Conservation (phyloP, 2,113 vertebrate species). For the Melanerpes formicivorus region DNA sequence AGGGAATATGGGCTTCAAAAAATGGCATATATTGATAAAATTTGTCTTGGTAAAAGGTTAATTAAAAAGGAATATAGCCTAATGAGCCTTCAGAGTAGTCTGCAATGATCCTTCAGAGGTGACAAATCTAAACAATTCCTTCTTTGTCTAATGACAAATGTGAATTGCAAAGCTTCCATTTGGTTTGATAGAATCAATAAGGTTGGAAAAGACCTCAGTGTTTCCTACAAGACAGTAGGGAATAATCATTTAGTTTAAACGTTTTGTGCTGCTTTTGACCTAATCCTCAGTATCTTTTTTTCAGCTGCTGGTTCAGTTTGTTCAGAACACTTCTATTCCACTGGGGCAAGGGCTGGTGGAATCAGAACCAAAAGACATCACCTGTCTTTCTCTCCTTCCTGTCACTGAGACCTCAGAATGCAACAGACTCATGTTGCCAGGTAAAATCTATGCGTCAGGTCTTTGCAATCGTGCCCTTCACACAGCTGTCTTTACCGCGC, state of each 20-base stretch:
- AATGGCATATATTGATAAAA: neutral
- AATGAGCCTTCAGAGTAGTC: neutral
- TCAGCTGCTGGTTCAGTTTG: constrained; percentile 99
- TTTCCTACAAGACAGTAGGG: neutral
- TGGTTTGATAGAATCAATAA: neutral
- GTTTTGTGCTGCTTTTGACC: constrained; percentile 8
- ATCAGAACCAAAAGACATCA: constrained; percentile 85
- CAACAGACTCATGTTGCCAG: constrained; percentile 90
- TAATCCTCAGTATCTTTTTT: constrained; percentile 47
- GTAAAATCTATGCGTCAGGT: constrained; percentile 68
- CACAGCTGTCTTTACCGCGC: neutral
- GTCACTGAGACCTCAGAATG: constrained; percentile 88
- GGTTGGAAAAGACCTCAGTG: neutral
- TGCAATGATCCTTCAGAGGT: neutral
- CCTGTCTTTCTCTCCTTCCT: constrained; percentile 89
- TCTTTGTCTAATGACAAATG: neutral
- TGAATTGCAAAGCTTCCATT: neutral
- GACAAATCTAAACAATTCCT: neutral
- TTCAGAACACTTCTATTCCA: constrained; percentile 97
- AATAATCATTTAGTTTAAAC: neutral
- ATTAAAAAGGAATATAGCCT: neutral
- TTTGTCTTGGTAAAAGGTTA: neutral
- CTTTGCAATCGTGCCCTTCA: neutral
- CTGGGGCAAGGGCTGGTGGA: constrained; percentile 92
- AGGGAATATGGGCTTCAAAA: neutral